A percentile compares a stretch with the other conserved stretches of the same genome.
Evolutionary conservation across 2,888 invertebrate species (phyloP).

Genomic region (Orthosia gracilis): DNA sequence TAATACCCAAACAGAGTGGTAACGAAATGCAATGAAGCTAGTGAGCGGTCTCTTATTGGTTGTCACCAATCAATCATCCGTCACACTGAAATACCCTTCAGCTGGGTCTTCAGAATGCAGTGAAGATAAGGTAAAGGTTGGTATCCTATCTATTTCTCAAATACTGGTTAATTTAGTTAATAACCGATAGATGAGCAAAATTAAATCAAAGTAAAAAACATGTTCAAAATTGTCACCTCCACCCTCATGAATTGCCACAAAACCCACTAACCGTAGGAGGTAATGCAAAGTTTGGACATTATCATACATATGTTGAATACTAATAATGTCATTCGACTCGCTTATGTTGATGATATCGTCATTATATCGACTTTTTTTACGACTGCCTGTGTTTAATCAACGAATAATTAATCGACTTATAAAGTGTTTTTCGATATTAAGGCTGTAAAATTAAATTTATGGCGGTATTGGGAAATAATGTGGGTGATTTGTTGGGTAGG

Average conservation of each 20-base stretch:
- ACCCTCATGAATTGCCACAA: conserved; percentile 4
- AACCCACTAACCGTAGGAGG: conserved; percentile 54
- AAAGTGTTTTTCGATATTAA: conserved; percentile 61
- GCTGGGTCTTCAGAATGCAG: background rate
- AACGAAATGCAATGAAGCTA: background rate
- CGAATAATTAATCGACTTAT: conserved; percentile 63
- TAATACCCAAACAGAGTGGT: no score
- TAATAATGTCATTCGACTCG: conserved; percentile 61
- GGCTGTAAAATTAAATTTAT: conserved; percentile 50
- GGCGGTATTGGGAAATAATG: conserved; percentile 39
- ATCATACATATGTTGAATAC: conserved; percentile 57
- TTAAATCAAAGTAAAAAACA: background rate
- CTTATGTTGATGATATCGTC: conserved; percentile 52
- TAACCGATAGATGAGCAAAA: background rate
- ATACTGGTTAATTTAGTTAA: background rate
- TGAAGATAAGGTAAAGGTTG: no score
- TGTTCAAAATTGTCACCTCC: conserved; percentile 7
- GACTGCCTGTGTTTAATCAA: conserved; percentile 62
- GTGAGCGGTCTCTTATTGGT: no score
- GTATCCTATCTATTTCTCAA: no score
- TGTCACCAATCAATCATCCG: no score
- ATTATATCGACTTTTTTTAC: conserved; percentile 58
- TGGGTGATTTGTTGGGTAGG: conserved; percentile 35
- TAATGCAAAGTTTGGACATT: conserved; percentile 52
- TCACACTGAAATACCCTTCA: background rate